Evolutionary conservation across 2,888 invertebrate species (phyloP).

Genomic region (Criorhina ranunculi): DNA sequence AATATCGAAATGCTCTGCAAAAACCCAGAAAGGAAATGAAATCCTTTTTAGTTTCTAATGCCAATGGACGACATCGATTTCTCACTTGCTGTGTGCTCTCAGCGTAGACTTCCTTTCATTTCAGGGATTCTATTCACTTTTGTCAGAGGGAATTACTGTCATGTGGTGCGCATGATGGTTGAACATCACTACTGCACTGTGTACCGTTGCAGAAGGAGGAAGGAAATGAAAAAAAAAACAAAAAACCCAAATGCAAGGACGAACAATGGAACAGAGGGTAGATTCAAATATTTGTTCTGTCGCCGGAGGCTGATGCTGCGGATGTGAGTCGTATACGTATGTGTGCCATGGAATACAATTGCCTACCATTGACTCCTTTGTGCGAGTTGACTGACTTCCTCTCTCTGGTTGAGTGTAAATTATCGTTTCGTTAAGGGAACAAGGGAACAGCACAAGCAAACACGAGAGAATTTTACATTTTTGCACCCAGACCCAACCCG

Average conservation of each 20-base stretch:
- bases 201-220: slow-evolving; percentile 39
- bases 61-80: slow-evolving; percentile 40
- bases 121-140: slow-evolving; percentile 46
- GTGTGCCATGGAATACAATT: slow-evolving; percentile 48
- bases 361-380: slow-evolving; percentile 74
- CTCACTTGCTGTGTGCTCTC: slow-evolving; percentile 62
- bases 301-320: slow-evolving; percentile 50
- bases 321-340: slow-evolving; percentile 49
- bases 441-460: slow-evolving; percentile 46
- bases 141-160: slow-evolving; percentile 52
- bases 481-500: slow-evolving; percentile 72
- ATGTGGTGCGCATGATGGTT: slow-evolving; percentile 64
- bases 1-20: slow-evolving; percentile 23
- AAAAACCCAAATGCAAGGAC: slow-evolving; percentile 60
- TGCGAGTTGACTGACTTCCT: slow-evolving; percentile 73
- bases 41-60: slow-evolving; percentile 54
- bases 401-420: slow-evolving; percentile 56
- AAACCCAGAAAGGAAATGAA: slow-evolving; percentile 51
- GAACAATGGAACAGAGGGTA: slow-evolving; percentile 65
- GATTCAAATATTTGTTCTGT: slow-evolving; percentile 70
- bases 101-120: slow-evolving; percentile 51
- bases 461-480: slow-evolving; percentile 65
- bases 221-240: slow-evolving; percentile 44
- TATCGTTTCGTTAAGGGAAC: slow-evolving; percentile 40
- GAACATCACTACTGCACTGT: slow-evolving; percentile 42